phyloP scores from a whole-genome alignment of 2,888 invertebrate genomes.

The Eubasilissa splendida region DNA sequence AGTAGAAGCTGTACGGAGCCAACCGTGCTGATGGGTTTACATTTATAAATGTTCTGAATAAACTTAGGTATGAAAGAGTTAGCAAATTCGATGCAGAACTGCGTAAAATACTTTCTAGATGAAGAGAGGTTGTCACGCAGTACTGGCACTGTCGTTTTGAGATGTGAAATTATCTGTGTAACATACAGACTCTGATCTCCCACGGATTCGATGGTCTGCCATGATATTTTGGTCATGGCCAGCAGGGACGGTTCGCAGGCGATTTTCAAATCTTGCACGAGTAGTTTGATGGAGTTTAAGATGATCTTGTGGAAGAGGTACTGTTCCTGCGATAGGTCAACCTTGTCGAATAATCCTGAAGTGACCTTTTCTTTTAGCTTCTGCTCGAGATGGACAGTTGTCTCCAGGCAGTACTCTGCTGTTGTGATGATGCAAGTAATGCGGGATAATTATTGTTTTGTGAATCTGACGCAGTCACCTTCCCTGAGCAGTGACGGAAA shows the following conservation, averaged over 20 bases:
- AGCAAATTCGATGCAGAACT: conserved; percentile 97
- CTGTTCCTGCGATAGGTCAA: conserved; percentile 89
- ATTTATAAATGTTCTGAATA: conserved; percentile 91
- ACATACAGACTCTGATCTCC: conserved; percentile 98
- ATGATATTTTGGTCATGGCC: conserved; percentile 94
- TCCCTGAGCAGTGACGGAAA: conserved; percentile 90
- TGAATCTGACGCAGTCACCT: conserved; percentile 79
- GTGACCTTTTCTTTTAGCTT: conserved; percentile 93
- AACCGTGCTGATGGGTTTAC: conserved; percentile 88
- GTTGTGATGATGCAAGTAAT: conserved; percentile 92
- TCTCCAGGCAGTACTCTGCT: conserved; percentile 98
- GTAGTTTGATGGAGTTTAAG: conserved; percentile 89
- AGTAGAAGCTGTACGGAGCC: conserved; percentile 96
- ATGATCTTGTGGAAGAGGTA: conserved; percentile 91
- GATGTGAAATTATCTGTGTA: conserved; percentile 88
- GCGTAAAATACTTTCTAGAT: conserved; percentile 97
- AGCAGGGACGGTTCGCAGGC: conserved; percentile 94
- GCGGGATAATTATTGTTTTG: conserved; percentile 75
- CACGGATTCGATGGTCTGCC: conserved; percentile 94
- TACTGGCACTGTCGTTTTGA: conserved; percentile 90
- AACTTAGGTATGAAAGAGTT: conserved; percentile 97
- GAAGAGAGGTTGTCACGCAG: conserved; percentile 91
- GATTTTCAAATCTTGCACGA: conserved; percentile 95
- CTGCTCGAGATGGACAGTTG: conserved; percentile 93
- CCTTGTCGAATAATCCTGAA: conserved; percentile 78